Base-by-base conservation (phyloP, 2,797 vertebrate species). In the Macropodus opercularis region DNA sequence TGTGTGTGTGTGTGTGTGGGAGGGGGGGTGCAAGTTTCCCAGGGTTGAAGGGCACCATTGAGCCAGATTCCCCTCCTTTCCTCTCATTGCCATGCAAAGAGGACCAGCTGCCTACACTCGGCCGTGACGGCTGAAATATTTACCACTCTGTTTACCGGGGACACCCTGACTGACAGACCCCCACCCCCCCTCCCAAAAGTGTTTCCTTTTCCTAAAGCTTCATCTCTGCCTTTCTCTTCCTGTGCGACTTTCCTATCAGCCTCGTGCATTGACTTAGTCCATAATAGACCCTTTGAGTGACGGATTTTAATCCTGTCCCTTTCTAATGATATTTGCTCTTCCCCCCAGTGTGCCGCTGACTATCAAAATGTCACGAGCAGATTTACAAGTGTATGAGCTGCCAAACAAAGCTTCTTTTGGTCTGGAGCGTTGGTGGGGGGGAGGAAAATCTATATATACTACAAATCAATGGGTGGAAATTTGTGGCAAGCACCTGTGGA, bases 41-140 rank as follows among this genome's bases (percentile, higher is more conserved):
- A 72, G 81, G 83, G 74, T 76, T 93, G 89, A 93, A 92, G 88
- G 91, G 81, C 80, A 84, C 90, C 82, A 89, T 93, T 92, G 86
- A 93, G 81, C 50, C 18, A n/a, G 64, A 17, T 83, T 72, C 68
- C 82, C 75, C 83, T 83, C 69, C 65, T 88, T 81, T 76, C 66
- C 75, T 84, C 85, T 90, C 90, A 91, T 93, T 93, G 85, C 89
- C 86, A 92, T 92, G 88, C 89, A 90, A 79, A 90, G 80, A 78
- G 80, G 85, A 90, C 86, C 90, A 90, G 89, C 88, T 91, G 91
- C 85, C 87, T 81, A 87, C 89, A 90, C 90, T 92, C 79, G 79
- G 85, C 85, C 51, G 70, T 93, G 91, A 93, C 86, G 86, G 90
- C 85, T 92, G 86, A 92, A 93, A 92, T 92, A 92, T 93, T 93